Percentiles rank a stretch among this genome's conserved stretches.
Conservation (phyloP, 1,140 invertebrate species). For the Ptiloglossa arizonensis region DNA sequence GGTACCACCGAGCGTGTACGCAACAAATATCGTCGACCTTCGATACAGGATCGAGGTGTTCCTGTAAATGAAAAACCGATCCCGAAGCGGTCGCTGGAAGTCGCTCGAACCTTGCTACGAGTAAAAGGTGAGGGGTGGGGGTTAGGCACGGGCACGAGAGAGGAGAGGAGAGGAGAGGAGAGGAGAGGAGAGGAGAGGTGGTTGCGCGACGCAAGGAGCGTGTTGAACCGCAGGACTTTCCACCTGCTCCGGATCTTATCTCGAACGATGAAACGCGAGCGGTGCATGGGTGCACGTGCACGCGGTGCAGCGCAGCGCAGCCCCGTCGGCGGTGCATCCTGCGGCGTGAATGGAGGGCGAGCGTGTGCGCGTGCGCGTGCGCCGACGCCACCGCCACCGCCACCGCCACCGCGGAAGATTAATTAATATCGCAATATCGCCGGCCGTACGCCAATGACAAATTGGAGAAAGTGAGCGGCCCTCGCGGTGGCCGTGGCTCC, state of each 20-base stretch:
- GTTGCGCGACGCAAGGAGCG: background rate
- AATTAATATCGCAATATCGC: conserved; percentile 74
- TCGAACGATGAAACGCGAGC: conserved; percentile 58
- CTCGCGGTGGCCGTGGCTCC: conserved; percentile 62
- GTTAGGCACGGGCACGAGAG: too few species aligned
- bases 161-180: too few species aligned
- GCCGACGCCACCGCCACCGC: too few species aligned
- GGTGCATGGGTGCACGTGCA: conserved; percentile 34
- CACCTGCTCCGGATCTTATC: conserved; percentile 61
- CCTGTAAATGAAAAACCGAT: background rate
- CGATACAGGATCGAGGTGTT: too few species aligned
- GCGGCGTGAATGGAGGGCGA: conserved; percentile 58
- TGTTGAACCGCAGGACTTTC: conserved; percentile 37
- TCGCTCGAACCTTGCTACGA: too few species aligned
- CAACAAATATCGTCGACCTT: too few species aligned
- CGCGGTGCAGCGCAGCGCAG: background rate
- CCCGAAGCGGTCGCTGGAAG: background rate
- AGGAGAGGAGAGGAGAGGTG: background rate
- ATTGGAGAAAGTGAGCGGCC: conserved; percentile 72
- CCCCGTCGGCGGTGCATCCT: conserved; percentile 15
- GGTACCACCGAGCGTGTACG: too few species aligned
- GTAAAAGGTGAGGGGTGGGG: too few species aligned
- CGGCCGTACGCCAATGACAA: conserved; percentile 69
- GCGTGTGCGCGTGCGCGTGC: conserved; percentile 21
- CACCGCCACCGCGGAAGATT: conserved; percentile 66